Conservation (phyloP, 64 coral and sea anemone species). For the Cladopsammia gracilis region DNA sequence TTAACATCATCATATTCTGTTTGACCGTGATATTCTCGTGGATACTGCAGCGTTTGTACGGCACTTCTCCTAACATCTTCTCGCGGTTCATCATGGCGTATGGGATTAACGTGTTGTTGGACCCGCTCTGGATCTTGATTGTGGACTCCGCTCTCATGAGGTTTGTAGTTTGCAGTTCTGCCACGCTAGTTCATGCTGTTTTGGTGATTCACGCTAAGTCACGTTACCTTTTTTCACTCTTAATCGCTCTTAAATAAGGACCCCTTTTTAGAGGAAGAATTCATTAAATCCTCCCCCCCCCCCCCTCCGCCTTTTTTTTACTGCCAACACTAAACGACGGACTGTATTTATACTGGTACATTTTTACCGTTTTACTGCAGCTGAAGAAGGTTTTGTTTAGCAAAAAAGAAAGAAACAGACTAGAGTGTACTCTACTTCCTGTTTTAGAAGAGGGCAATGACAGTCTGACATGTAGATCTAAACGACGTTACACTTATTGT, state of each 20-base stretch:
- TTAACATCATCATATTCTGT: slow-evolving; percentile 92
- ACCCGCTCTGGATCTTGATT: slow-evolving; percentile 93
- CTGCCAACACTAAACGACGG: too few species aligned
- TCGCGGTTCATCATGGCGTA: slow-evolving; percentile 96
- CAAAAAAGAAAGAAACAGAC: too few species aligned
- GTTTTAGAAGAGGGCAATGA: too few species aligned
- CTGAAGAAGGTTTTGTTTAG: too few species aligned
- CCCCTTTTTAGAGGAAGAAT: too few species aligned
- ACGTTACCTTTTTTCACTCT: not conserved
- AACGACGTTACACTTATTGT: too few species aligned
- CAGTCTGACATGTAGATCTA: too few species aligned
- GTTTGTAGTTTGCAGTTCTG: slow-evolving; percentile 35
- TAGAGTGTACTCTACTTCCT: too few species aligned
- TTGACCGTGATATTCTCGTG: slow-evolving; percentile 71
- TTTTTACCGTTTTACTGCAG: too few species aligned
- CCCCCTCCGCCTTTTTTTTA: too few species aligned
- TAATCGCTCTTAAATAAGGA: not conserved
- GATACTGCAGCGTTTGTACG: slow-evolving; percentile 80
- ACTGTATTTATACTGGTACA: too few species aligned
- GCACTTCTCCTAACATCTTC: slow-evolving; percentile 84
- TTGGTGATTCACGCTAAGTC: not conserved
- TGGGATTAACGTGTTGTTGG: slow-evolving; percentile 89
- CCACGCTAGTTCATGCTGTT: not conserved
- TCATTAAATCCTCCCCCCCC: not conserved
- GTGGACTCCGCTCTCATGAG: slow-evolving; percentile 88